Evolutionary conservation across 2,888 invertebrate species (phyloP).

Genomic region (Mythimna pallens): DNA sequence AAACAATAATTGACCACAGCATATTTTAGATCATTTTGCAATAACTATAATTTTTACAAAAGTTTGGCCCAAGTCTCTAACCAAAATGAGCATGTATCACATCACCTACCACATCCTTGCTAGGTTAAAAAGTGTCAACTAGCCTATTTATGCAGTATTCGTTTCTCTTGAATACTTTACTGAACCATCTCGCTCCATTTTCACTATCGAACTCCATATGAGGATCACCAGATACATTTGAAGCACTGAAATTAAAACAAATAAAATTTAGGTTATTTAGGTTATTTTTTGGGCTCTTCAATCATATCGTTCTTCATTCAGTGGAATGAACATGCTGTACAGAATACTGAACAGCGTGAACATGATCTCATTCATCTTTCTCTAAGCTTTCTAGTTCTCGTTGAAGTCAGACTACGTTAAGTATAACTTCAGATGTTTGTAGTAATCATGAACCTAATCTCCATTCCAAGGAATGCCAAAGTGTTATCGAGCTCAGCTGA

Average conservation of each 20-base stretch:
- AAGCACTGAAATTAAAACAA: conserved; percentile 78
- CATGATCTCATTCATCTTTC: background rate
- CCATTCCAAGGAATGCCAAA: background rate
- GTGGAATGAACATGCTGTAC: too few relatives aligned
- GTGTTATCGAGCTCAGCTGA: background rate
- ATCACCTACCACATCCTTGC: background rate
- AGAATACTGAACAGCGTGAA: background rate
- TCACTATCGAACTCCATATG: conserved; percentile 87
- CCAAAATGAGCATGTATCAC: background rate
- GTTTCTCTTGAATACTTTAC: conserved; percentile 86
- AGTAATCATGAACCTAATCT: too few relatives aligned
- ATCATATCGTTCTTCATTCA: background rate
- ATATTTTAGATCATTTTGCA: background rate
- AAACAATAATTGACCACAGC: background rate
- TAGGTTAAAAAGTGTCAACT: background rate
- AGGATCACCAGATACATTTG: conserved; percentile 86
- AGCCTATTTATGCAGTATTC: conserved; percentile 71
- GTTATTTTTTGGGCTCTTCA: background rate
- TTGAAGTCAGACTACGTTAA: background rate
- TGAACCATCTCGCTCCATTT: conserved; percentile 86
- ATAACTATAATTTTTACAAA: background rate
- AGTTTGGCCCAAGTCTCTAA: background rate
- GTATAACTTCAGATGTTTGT: background rate
- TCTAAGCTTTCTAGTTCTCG: background rate
- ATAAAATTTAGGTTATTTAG: background rate